These are phyloP conservation scores for Oryzias javanicus DNA, from an alignment of 2,113 vertebrate species.

Conservation along the genomic window DNA sequence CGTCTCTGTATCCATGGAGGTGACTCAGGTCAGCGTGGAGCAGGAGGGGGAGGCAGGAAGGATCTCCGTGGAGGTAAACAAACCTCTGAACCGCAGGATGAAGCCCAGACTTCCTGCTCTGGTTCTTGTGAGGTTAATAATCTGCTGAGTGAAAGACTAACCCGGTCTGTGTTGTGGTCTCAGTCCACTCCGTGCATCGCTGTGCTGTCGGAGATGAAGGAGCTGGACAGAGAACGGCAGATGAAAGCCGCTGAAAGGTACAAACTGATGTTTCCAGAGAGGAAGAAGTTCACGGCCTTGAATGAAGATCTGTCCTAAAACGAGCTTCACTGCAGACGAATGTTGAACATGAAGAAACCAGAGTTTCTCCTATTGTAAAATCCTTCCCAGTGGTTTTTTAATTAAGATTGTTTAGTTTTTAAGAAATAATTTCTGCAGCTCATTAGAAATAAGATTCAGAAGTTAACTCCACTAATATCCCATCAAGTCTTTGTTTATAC, in stretches of 20 bases:
- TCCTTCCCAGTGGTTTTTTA: too few relatives aligned
- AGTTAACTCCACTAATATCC: too few relatives aligned
- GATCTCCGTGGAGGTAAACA: constrained; percentile 75
- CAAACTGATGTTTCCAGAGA: too few relatives aligned
- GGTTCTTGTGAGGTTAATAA: constrained; percentile 23
- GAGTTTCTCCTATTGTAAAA: too few relatives aligned
- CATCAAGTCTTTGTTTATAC: too few relatives aligned
- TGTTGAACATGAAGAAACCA: not conserved
- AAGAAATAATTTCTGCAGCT: too few relatives aligned
- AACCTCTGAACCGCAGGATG: constrained; percentile 70
- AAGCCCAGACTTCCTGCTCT: constrained; percentile 68
- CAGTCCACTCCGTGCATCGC: constrained; percentile 73
- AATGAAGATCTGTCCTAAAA: too few relatives aligned
- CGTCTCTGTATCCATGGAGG: constrained; percentile 71
- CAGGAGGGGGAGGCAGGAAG: constrained; percentile 67
- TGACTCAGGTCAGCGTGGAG: constrained; percentile 73
- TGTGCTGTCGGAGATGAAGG: constrained; percentile 66
- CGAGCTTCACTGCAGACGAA: too few relatives aligned
- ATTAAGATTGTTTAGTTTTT: too few relatives aligned
- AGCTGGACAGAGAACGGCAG: constrained; percentile 62
- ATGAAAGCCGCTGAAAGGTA: constrained; percentile 55
- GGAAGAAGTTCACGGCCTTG: too few relatives aligned
- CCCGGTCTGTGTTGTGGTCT: constrained; percentile 24
- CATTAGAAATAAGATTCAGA: too few relatives aligned
- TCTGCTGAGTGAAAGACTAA: constrained; percentile 18